Evolutionary conservation across 2,113 vertebrate species (phyloP).

Genomic region (Neogale vison): DNA sequence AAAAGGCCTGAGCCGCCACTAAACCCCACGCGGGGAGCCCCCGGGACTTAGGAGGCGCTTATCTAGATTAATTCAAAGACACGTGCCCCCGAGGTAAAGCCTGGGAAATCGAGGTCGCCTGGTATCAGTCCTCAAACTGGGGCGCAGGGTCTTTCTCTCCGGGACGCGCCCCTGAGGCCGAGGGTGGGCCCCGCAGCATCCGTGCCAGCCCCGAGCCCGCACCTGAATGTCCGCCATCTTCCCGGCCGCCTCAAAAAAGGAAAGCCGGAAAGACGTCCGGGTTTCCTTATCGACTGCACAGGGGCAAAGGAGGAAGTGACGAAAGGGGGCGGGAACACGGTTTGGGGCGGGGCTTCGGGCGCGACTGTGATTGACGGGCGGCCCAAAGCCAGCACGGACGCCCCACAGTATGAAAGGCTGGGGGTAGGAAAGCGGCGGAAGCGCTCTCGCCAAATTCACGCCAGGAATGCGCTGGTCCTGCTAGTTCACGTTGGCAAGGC

Average conservation of each 20-base stretch:
- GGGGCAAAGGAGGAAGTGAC: slow-evolving; percentile 62
- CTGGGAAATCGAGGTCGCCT: neutral
- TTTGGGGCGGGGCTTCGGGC: neutral
- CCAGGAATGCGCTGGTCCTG: accelerated
- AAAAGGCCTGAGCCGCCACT: neutral
- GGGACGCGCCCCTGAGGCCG: neutral
- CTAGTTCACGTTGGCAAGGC: accelerated
- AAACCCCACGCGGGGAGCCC: neutral
- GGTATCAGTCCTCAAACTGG: neutral
- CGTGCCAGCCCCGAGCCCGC: accelerated
- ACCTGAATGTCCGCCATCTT: slow-evolving; percentile 82
- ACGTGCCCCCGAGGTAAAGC: accelerated
- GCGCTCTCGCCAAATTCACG: neutral
- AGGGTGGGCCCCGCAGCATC: accelerated
- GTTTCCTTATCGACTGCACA: slow-evolving; percentile 58
- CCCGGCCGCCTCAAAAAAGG: slow-evolving; percentile 34
- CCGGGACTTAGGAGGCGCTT: accelerated
- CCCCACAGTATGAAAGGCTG: neutral
- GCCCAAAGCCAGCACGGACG: neutral
- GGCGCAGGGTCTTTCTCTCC: too few relatives aligned
- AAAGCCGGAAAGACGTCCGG: accelerated
- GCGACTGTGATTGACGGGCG: neutral
- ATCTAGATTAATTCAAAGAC: neutral
- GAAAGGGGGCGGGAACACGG: neutral
- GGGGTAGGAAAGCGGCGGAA: neutral